phyloP scores from a whole-genome alignment of 2,113 vertebrate genomes.

The Petaurus breviceps region DNA sequence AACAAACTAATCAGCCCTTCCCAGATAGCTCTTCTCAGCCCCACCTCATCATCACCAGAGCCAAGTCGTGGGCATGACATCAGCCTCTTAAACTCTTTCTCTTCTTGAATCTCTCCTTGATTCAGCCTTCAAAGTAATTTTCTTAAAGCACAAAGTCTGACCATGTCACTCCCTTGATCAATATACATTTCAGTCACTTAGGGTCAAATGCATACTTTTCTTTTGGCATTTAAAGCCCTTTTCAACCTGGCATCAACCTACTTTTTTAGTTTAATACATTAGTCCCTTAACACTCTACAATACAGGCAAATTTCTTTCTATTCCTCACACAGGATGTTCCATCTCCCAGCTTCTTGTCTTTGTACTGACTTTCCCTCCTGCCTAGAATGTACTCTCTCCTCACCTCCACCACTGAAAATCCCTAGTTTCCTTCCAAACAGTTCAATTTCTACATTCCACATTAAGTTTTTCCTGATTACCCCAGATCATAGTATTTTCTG shows the following conservation, averaged over 20 bases:
- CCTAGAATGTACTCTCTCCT: background rate
- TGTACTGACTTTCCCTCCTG: background rate
- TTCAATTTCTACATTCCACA: background rate
- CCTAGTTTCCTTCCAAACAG: background rate
- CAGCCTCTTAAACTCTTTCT: background rate
- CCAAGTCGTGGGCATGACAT: background rate
- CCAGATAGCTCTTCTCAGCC: conserved; percentile 36
- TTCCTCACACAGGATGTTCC: background rate
- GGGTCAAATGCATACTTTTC: background rate
- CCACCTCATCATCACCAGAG: background rate
- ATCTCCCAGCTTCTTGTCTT: background rate
- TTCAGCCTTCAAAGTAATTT: background rate
- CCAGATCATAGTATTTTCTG: background rate
- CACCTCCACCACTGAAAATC: background rate
- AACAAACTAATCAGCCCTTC: conserved; percentile 47
- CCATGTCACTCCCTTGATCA: background rate
- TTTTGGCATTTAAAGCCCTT: background rate
- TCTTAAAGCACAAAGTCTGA: background rate
- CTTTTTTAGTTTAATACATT: background rate
- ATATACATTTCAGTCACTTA: background rate
- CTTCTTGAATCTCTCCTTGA: background rate
- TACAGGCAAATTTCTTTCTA: background rate
- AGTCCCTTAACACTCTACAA: background rate
- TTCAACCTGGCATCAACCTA: background rate
- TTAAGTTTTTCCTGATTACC: background rate